phyloP scores from a whole-genome alignment of 2,113 vertebrate species.

The Polypterus bichir region DNA sequence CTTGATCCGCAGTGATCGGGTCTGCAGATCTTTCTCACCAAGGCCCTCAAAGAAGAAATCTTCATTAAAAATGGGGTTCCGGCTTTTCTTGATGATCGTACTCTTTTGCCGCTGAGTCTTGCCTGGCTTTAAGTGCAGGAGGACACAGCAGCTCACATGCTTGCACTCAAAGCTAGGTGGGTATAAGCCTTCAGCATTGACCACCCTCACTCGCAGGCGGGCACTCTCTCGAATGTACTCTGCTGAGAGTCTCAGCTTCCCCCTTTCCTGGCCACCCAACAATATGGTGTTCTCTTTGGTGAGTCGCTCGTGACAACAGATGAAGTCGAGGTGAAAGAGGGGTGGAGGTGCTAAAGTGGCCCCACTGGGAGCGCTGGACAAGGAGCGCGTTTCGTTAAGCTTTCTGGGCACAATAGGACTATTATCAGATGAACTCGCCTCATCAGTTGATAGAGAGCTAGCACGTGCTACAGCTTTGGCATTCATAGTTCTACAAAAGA shows the following conservation, averaged over 20 bases:
- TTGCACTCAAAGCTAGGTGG: slow-evolving; percentile 10
- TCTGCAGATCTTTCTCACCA: slow-evolving; percentile 16
- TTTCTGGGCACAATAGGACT: slow-evolving; percentile 24
- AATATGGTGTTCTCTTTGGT: slow-evolving; percentile 30
- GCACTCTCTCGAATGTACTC: slow-evolving; percentile 26
- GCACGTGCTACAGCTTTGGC: not conserved
- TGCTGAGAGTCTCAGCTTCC: slow-evolving; percentile 29
- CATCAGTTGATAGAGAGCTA: slow-evolving; percentile 11
- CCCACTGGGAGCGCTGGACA: too few relatives aligned
- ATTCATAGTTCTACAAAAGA: not conserved
- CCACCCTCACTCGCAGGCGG: slow-evolving; percentile 34
- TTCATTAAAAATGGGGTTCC: slow-evolving; percentile 46
- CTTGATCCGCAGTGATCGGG: slow-evolving; percentile 25
- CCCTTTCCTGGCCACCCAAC: slow-evolving; percentile 22
- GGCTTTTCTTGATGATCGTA: slow-evolving; percentile 30
- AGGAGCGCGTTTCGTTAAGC: not conserved
- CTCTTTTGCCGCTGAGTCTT: slow-evolving; percentile 28
- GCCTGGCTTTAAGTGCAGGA: slow-evolving; percentile 23
- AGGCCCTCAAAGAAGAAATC: slow-evolving; percentile 47
- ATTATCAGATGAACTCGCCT: slow-evolving; percentile 1
- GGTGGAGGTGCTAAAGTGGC: slow-evolving; percentile 16
- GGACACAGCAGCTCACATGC: slow-evolving; percentile 29
- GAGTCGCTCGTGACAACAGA: slow-evolving; percentile 23
- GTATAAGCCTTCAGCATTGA: slow-evolving; percentile 38
- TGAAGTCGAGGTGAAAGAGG: slow-evolving; percentile 27